Evolutionary conservation across 2,797 vertebrate species (phyloP).

Genomic region (Tapirus indicus): DNA sequence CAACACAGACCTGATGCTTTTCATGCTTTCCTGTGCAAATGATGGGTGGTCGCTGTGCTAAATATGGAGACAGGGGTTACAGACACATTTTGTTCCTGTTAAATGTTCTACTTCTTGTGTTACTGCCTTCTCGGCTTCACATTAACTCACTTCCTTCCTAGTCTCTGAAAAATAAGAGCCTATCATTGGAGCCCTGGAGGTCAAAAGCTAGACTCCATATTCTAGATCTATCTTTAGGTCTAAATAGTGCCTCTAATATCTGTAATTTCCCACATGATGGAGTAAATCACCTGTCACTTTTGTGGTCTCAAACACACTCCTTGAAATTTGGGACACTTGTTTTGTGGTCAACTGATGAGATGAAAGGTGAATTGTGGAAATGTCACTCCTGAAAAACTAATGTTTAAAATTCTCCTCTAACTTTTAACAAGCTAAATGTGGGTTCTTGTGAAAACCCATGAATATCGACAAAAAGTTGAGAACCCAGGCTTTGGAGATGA

Average conservation of each 20-base stretch:
- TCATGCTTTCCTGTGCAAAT: slow-evolving; percentile 24
- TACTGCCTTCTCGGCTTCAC: slow-evolving; percentile 1
- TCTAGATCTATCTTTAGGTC: neutral
- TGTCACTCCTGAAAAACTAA: neutral
- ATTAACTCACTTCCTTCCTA: slow-evolving; percentile 8
- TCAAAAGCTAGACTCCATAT: neutral
- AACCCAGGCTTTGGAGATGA: neutral
- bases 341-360: neutral
- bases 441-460: neutral
- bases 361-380: slow-evolving; percentile 21
- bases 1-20: slow-evolving; percentile 62
- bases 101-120: slow-evolving; percentile 50
- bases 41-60: slow-evolving; percentile 64
- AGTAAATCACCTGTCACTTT: neutral
- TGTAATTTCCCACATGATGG: neutral
- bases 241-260: neutral
- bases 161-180: neutral
- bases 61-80: slow-evolving; percentile 68
- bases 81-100: slow-evolving; percentile 58
- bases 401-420: neutral
- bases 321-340: slow-evolving; percentile 22
- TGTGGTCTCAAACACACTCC: slow-evolving; percentile 50
- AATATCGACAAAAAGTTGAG: neutral
- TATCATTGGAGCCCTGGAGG: neutral
- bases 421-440: neutral